Percentiles rank a stretch among this genome's conserved stretches.
phyloP scores from a whole-genome alignment of 2,888 invertebrate species.

The Abrostola triplasia region DNA sequence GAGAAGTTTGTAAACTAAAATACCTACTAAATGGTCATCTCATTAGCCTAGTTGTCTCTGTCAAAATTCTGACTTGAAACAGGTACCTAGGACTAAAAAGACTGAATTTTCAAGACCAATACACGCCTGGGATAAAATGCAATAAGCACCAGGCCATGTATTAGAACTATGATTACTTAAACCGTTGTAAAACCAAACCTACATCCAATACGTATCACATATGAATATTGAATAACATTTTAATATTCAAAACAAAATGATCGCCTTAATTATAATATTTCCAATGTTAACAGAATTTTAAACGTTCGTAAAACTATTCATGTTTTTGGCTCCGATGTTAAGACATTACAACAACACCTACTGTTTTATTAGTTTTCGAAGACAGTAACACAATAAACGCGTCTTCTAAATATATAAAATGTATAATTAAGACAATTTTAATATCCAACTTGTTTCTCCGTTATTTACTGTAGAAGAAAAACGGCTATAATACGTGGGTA shows the following conservation, averaged over 20 bases:
- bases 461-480: conserved; percentile 2
- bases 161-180: too few relatives aligned
- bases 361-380: conserved; percentile 63
- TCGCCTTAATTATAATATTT: conserved; percentile 14
- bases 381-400: conserved; percentile 35
- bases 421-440: conserved; percentile 49
- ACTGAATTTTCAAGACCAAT: too few relatives aligned
- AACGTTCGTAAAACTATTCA: conserved; percentile 20
- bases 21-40: too few relatives aligned
- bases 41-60: too few relatives aligned
- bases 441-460: conserved; percentile 30
- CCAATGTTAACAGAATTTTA: conserved; percentile 8
- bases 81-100: too few relatives aligned
- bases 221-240: conserved; percentile 9
- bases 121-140: too few relatives aligned
- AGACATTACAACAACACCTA: conserved; percentile 59
- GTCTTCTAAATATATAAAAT: conserved; percentile 31
- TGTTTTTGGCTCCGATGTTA: conserved; percentile 27
- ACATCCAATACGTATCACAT: too few relatives aligned
- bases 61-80: too few relatives aligned
- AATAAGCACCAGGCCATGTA: too few relatives aligned
- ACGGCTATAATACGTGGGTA: neutral
- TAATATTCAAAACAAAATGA: conserved; percentile 16
- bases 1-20: too few relatives aligned
- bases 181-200: too few relatives aligned